phyloP scores from a whole-genome alignment of 2,797 vertebrate genomes.

The Dendrocincla fuliginosa region DNA sequence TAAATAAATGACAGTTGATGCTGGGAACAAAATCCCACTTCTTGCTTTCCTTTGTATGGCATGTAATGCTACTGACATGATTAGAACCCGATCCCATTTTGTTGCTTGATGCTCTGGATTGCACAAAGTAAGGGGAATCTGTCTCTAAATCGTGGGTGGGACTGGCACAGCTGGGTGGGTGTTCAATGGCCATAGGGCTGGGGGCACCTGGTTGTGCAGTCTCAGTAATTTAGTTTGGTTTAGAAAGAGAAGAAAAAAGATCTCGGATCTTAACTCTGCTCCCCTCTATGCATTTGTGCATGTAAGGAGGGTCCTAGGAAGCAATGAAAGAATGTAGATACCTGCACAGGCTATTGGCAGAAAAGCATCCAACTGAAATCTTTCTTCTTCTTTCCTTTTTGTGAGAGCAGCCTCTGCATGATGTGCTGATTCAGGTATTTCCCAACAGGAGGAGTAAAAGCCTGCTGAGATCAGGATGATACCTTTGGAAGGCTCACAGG shows the following conservation, averaged over 20 bases:
- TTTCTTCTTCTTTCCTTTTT: background rate
- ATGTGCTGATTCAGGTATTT: background rate
- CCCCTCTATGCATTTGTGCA: background rate
- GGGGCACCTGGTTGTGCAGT: background rate
- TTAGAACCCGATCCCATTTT: background rate
- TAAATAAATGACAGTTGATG: background rate
- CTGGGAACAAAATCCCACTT: background rate
- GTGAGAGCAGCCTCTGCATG: background rate
- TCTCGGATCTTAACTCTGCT: no score
- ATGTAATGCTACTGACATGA: rapidly evolving
- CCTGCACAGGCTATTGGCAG: background rate
- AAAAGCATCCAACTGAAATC: background rate
- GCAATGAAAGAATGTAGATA: background rate
- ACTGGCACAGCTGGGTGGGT: rapidly evolving
- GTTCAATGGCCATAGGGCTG: rapidly evolving
- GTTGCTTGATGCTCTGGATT: background rate
- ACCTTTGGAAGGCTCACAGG: background rate
- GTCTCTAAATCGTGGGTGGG: background rate
- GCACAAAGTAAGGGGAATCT: background rate
- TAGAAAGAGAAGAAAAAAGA: background rate
- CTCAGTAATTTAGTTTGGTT: background rate
- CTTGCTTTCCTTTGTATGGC: background rate
- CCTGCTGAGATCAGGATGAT: background rate
- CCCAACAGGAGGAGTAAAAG: background rate
- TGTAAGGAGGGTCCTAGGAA: background rate